Percentiles rank a stretch among this genome's conserved stretches.
These are phyloP conservation scores for Alitta virens DNA, from an alignment of 2,888 invertebrate genomes.

Conservation along the genomic window DNA sequence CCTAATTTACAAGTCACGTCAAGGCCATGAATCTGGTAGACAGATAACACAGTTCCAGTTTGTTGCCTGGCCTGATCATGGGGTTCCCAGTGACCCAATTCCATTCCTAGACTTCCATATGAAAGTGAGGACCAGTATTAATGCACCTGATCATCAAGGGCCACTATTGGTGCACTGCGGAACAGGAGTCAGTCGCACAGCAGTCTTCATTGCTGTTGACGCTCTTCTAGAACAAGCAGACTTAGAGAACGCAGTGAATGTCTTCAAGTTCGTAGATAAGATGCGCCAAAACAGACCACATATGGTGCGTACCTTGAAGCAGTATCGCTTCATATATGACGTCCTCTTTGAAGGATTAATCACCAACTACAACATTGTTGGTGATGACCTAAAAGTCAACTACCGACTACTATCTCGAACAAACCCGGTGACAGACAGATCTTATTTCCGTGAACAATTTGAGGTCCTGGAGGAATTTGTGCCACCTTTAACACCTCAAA, in stretches of 20 bases:
- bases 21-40: background rate
- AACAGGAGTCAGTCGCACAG: conserved; percentile 53
- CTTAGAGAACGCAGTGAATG: conserved; percentile 47
- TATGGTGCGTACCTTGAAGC: conserved; percentile 53
- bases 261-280: conserved; percentile 40
- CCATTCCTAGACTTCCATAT: conserved; percentile 49
- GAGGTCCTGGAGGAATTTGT: conserved; percentile 41
- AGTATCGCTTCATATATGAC: conserved; percentile 54
- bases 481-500: conserved; percentile 24
- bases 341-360: conserved; percentile 51
- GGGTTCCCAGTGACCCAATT: conserved; percentile 46
- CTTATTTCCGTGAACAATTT: conserved; percentile 46
- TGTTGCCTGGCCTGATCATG: conserved; percentile 53
- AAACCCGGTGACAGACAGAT: conserved; percentile 37
- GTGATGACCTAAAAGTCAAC: conserved; percentile 39
- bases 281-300: conserved; percentile 46
- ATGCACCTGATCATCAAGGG: conserved; percentile 16
- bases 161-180: conserved; percentile 55
- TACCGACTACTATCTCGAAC: conserved; percentile 31
- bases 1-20: conserved; percentile 24
- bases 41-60: conserved; percentile 44
- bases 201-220: conserved; percentile 53
- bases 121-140: conserved; percentile 22
- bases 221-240: conserved; percentile 49
- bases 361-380: conserved; percentile 40